Base-by-base conservation (phyloP, 2,113 vertebrate genomes). In the Malurus melanocephalus region DNA sequence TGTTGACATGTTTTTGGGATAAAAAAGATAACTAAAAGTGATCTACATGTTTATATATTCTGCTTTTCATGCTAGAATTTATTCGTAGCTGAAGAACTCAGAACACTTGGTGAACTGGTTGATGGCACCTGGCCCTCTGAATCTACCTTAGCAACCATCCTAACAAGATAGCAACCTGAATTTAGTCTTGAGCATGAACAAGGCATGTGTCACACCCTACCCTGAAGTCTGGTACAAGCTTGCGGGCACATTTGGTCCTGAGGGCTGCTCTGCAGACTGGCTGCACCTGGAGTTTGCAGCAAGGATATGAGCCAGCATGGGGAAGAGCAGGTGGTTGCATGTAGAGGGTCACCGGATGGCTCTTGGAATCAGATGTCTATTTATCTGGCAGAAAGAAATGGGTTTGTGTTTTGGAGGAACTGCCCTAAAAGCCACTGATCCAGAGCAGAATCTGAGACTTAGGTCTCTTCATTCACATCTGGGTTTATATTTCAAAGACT, bases 171-270 rank as follows among this genome's bases (percentile, higher is more conserved):
- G 33, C 0, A 4, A 87, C 19, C 19, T 48, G 27, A 60, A 90
- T 66, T 76, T 42, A 17, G 28, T 45, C 22, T 33, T 48, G 11
- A 80, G 57, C 33, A 30, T 9, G 35, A 88, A 18, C 23, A 65
- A 28, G 0, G 2, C 26, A 43, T 0, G 0, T 43, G 57, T 18
- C 59, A 67, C 68, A 56, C 20, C 23, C 24, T 48, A 1, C 1
- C 11, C 14, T 32, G 40, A 64, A 48, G 46, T 0, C 1, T 35
- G 40, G 23, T 13, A 16, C 28, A 59, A n/a, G 48, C 28, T 43
- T 28, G 10, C 3, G 59, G 76, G 51, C 42, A 35, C 35, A 4
- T 48, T n/a, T 55, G 17, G 43, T 74, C 43, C 26, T 10, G 33
- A 71, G 51, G 13, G 53, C n/a, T 55, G 56, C 66, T 30, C 19